phyloP scores from a whole-genome alignment of 2,888 invertebrate species.

The Eilema caniola region DNA sequence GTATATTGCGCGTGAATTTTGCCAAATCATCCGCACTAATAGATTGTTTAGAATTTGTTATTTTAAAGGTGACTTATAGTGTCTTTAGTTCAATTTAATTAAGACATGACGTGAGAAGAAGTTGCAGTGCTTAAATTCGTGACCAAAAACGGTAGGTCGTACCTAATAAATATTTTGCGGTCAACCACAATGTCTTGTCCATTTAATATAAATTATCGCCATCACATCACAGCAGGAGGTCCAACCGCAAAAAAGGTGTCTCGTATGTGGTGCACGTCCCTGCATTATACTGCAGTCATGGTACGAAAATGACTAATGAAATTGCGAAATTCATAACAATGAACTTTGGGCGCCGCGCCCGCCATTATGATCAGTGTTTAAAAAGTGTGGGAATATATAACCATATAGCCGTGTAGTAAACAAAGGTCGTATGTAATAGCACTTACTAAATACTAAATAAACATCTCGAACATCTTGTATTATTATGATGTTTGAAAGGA shows the following conservation, averaged over 20 bases:
- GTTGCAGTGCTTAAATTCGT: constrained; percentile 48
- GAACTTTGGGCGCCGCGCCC: constrained; percentile 43
- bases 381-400: constrained; percentile 42
- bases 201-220: constrained; percentile 67
- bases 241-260: constrained; percentile 59
- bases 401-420: background rate
- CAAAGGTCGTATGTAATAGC: background rate
- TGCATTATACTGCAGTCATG: constrained; percentile 56
- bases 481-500: constrained; percentile 29
- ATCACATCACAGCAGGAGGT: constrained; percentile 55
- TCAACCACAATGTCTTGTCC: constrained; percentile 59
- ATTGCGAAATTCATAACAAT: constrained; percentile 54
- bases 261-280: constrained; percentile 60
- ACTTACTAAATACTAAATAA: background rate
- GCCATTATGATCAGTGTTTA: constrained; percentile 39
- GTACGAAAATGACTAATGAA: constrained; percentile 54
- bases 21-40: constrained; percentile 27
- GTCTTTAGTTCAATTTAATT: constrained; percentile 29
- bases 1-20: constrained; percentile 28
- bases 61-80: constrained; percentile 14
- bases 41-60: constrained; percentile 19
- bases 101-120: constrained; percentile 35
- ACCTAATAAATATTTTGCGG: constrained; percentile 53
- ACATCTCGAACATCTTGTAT: background rate
- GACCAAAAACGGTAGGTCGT: constrained; percentile 60